Conservation (phyloP, 2,797 vertebrate genomes). For the Pseudochromis fuscus region DNA sequence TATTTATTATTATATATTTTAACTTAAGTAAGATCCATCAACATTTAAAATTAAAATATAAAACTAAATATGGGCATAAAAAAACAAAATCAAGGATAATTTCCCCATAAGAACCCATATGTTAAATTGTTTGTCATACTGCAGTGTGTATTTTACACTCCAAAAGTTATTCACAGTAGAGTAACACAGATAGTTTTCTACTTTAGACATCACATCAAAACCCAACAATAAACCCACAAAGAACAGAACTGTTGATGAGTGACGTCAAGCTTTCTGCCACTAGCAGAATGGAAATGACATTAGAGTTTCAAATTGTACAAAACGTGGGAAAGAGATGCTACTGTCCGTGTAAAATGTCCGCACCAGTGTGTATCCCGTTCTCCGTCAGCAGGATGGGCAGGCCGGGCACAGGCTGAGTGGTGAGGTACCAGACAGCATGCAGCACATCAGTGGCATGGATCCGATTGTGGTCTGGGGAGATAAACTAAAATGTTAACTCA, state of each 20-base stretch:
- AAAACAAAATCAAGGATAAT: not conserved
- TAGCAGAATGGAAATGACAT: not conserved
- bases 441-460: slow-evolving; percentile 98
- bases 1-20: not conserved
- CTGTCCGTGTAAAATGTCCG: slow-evolving; percentile 12
- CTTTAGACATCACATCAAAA: not conserved
- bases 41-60: not conserved
- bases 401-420: slow-evolving; percentile 94
- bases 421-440: slow-evolving; percentile 98
- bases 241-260: too few relatives aligned
- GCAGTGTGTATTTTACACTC: not conserved
- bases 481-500: slow-evolving; percentile 7
- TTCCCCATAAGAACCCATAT: not conserved
- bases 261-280: too few relatives aligned
- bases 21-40: not conserved
- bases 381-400: slow-evolving; percentile 88
- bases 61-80: not conserved
- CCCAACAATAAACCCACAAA: not conserved
- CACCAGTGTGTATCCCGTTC: slow-evolving; percentile 92
- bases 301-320: not conserved
- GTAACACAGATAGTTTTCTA: not conserved
- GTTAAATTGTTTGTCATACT: not conserved
- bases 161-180: not conserved
- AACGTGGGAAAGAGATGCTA: not conserved
- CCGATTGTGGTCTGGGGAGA: slow-evolving; percentile 93